Percentiles rank a stretch among this genome's conserved stretches.
Evolutionary conservation across 2,113 vertebrate genomes (phyloP).

Genomic region (Chaenogobius annularis): DNA sequence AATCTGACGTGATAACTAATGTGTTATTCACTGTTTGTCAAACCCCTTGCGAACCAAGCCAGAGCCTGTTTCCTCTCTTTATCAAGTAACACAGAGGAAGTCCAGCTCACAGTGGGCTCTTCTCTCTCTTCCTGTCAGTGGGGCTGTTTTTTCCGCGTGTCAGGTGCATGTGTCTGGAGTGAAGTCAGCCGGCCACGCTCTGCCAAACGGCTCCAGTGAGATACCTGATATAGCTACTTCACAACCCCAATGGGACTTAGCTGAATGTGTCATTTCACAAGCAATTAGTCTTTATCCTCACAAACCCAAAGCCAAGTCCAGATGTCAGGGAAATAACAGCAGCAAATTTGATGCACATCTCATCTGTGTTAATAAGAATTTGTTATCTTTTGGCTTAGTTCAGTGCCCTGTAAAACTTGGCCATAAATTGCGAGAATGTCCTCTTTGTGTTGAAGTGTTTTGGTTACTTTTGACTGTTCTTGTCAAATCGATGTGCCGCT

Average conservation of each 20-base stretch:
- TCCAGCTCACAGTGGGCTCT: constrained; percentile 30
- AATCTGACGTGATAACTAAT: constrained; percentile 33
- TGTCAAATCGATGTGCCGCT: not conserved
- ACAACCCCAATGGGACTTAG: constrained; percentile 23
- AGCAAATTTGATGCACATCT: not conserved
- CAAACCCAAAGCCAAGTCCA: not conserved
- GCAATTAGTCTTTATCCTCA: constrained; percentile 23
- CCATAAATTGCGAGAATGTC: not conserved
- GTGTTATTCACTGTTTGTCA: constrained; percentile 39
- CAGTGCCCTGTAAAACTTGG: not conserved
- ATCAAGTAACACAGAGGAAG: constrained; percentile 37
- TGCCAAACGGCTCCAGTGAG: constrained; percentile 54
- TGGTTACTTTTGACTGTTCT: not conserved
- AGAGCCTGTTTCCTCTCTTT: constrained; percentile 20
- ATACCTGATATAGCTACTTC: constrained; percentile 51
- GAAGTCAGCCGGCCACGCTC: constrained; percentile 44
- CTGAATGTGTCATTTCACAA: constrained; percentile 43
- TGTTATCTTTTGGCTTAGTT: constrained; percentile 1
- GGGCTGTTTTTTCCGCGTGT: constrained; percentile 29
- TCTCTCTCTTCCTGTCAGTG: constrained; percentile 45
- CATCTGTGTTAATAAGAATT: not conserved
- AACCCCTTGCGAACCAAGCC: constrained; percentile 30
- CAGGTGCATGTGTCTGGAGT: constrained; percentile 38
- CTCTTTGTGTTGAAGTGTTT: constrained; percentile 6
- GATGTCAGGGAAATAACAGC: not conserved